phyloP scores from a whole-genome alignment of 1,140 invertebrate genomes.

The Aleiodes sp. region DNA sequence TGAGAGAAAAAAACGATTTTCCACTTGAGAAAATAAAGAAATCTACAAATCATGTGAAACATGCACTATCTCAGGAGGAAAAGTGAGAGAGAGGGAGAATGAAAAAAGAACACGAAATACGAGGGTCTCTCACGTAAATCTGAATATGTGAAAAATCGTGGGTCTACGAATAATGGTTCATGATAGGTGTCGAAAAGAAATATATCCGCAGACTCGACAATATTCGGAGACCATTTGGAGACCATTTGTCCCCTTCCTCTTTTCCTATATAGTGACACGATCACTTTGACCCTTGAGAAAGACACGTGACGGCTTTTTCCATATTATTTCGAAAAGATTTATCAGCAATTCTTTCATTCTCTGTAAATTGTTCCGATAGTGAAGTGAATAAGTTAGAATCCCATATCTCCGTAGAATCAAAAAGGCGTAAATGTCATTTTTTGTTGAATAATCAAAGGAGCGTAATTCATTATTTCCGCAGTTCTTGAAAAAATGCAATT shows the following conservation, averaged over 20 bases:
- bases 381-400: no score
- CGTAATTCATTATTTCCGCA: no score
- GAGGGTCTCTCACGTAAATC: neutral
- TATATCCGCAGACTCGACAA: neutral
- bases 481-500: no score
- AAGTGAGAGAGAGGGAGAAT: neutral
- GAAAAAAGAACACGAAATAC: no score
- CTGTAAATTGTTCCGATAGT: no score
- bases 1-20: no score
- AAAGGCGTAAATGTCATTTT: no score
- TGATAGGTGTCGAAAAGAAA: neutral
- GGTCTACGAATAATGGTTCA: neutral
- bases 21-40: no score
- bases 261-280: neutral
- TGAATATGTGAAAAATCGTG: neutral
- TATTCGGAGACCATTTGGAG: neutral
- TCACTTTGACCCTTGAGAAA: neutral
- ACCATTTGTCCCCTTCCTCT: neutral
- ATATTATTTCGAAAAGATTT: neutral
- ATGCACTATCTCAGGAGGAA: neutral
- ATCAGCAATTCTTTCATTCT: no score
- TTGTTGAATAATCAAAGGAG: no score
- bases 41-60: no score
- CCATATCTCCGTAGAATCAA: no score
- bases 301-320: neutral